Base-by-base conservation (phyloP, 1,140 invertebrate genomes). In the Palaemon carinicauda region DNA sequence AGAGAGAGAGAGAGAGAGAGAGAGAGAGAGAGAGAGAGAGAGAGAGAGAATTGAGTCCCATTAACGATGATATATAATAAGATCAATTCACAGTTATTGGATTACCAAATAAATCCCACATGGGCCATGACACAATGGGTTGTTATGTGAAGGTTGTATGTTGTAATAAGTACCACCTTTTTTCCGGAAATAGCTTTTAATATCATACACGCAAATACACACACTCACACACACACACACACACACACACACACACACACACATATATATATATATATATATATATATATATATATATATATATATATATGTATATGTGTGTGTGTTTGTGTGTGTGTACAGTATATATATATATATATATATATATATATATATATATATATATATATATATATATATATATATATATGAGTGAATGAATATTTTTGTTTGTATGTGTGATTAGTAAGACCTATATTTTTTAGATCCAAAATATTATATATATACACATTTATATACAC, bases 361-460 rank as follows among this genome's bases (percentile, higher is more conserved):
- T 69, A 69, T 69, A 69, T 69, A 69, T 69, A 69, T 69, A 69
- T 69, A 69, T 69, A 69, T 69, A 69, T 69, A 60, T 60, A 60
- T 60, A 60, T 60, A 60, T 60, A 60, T 60, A 60, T 60, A 60
- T 60, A 60, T 60, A 60, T 60, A 60, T 60, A 60, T 60, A 60
- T 60, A 60, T 60, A 60, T 60, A 60, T 60, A 60, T 60, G 24
- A n/a, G n/a, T n/a, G n/a, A n/a, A n/a, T n/a, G n/a, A n/a, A n/a
- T n/a, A n/a, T n/a, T n/a, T n/a, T n/a, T n/a, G 24, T 60, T n/a
- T 60, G 24, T 60, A 60, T 60, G 24, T 60, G 24, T 60, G n/a
- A 14, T 14, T 54, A 54, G 12, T 14, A 14, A 54, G 12, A 54
- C n/a, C 12, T 54, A 14, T 54, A 54, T 54, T 54, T 54, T 14